Evolutionary conservation across 1,140 invertebrate genomes (phyloP).

Genomic region (Drosophila littoralis): DNA sequence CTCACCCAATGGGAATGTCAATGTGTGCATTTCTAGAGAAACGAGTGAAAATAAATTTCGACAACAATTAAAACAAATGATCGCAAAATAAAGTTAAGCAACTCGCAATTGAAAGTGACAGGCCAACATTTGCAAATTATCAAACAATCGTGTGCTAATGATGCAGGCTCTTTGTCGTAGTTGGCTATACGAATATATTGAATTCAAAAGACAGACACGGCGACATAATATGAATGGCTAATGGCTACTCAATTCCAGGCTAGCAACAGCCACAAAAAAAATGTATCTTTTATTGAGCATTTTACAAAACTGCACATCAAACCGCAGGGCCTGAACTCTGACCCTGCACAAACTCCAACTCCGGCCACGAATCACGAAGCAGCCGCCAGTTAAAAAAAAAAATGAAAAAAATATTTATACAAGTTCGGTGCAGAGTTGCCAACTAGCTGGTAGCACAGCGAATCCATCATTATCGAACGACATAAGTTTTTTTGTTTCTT

Average conservation of each 20-base stretch:
- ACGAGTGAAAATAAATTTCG: conserved; percentile 60
- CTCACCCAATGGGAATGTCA: conserved; percentile 62
- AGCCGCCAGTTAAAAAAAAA: conserved; percentile 35
- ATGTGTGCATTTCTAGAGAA: conserved; percentile 42
- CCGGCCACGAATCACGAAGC: conserved; percentile 62
- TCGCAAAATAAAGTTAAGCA: conserved; percentile 20
- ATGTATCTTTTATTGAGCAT: conserved; percentile 77
- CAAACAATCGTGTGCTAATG: conserved; percentile 74
- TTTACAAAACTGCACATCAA: conserved; percentile 76
- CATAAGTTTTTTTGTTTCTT: conserved; percentile 34
- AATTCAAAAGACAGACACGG: conserved; percentile 28
- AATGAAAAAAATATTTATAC: conserved; percentile 57
- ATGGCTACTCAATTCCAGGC: conserved; percentile 39
- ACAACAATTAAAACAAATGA: conserved; percentile 33
- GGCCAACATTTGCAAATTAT: conserved; percentile 49
- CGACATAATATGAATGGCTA: conserved; percentile 55
- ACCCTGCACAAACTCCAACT: conserved; percentile 56
- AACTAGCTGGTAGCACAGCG: conserved; percentile 67
- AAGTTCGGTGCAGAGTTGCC: conserved; percentile 43
- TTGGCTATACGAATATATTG: conserved; percentile 13
- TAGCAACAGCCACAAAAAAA: conserved; percentile 55
- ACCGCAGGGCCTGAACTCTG: conserved; percentile 73
- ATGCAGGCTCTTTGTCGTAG: conserved; percentile 54
- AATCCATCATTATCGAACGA: conserved; percentile 76
- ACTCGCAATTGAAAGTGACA: conserved; percentile 49